Conservation (phyloP, 2,797 vertebrate genomes). For the Periparus ater region DNA sequence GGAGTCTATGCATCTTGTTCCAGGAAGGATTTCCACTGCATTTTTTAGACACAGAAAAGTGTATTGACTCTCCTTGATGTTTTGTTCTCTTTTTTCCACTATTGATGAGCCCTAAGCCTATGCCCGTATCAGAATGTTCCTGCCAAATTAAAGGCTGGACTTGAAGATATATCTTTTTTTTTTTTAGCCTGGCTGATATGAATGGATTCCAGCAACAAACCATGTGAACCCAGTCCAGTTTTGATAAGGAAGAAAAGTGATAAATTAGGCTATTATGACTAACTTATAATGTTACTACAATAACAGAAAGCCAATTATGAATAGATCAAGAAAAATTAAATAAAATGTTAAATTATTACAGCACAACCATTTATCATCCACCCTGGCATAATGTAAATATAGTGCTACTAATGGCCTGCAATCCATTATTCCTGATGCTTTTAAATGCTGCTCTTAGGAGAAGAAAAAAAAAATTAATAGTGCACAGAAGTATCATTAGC, state of each 20-base stretch:
- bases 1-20: background rate
- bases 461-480: background rate
- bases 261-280: background rate
- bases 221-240: background rate
- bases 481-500: background rate
- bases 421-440: background rate
- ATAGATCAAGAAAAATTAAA: constrained; percentile 14
- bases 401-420: background rate
- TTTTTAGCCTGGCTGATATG: background rate
- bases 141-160: background rate
- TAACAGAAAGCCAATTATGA: background rate
- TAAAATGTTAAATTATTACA: background rate
- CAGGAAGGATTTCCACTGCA: background rate
- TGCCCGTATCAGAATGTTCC: background rate
- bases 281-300: background rate
- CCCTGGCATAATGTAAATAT: background rate
- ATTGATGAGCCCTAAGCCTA: background rate
- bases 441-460: background rate
- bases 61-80: background rate
- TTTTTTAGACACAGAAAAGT: background rate
- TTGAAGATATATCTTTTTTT: background rate
- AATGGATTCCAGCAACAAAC: background rate
- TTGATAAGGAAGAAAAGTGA: background rate
- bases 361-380: background rate
- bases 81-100: background rate